Conservation (phyloP, 2,797 vertebrate species). For the Dendrocincla tyrannina region DNA sequence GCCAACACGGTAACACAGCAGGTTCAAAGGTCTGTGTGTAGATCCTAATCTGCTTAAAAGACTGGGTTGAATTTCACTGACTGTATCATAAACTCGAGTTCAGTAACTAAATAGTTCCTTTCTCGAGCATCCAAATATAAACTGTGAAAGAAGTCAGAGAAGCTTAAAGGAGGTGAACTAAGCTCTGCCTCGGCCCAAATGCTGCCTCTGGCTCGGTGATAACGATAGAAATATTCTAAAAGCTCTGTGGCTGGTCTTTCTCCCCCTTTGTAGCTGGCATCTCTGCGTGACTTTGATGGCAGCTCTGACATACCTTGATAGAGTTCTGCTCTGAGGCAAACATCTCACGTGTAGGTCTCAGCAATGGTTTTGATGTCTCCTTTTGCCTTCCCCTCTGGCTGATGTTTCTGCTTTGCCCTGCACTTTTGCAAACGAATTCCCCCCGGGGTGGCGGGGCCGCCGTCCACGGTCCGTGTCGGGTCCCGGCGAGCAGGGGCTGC, state of each 20-base stretch:
- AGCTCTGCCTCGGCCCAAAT: neutral
- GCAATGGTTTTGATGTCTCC: neutral
- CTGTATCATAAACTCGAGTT: neutral
- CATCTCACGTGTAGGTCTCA: neutral
- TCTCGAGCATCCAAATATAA: neutral
- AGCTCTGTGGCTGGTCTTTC: neutral
- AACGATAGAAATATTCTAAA: neutral
- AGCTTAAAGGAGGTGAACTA: neutral
- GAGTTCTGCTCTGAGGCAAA: neutral
- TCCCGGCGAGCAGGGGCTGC: neutral
- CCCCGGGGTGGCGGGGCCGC: neutral
- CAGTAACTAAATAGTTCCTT: constrained; percentile 27
- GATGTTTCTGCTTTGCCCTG: neutral
- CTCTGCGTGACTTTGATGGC: neutral
- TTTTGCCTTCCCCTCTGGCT: neutral
- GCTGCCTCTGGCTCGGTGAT: neutral
- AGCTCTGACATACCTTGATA: neutral
- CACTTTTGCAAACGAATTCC: neutral
- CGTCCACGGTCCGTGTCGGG: rapidly evolving
- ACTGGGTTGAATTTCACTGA: constrained; percentile 40
- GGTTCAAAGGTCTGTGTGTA: constrained; percentile 55
- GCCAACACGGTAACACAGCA: constrained; percentile 3
- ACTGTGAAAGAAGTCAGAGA: neutral
- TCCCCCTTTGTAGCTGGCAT: neutral
- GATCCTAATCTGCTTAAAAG: constrained; percentile 58